These are phyloP conservation scores for Nephrocerus scutellatus DNA, from an alignment of 2,888 invertebrate genomes.

Conservation along the genomic window DNA sequence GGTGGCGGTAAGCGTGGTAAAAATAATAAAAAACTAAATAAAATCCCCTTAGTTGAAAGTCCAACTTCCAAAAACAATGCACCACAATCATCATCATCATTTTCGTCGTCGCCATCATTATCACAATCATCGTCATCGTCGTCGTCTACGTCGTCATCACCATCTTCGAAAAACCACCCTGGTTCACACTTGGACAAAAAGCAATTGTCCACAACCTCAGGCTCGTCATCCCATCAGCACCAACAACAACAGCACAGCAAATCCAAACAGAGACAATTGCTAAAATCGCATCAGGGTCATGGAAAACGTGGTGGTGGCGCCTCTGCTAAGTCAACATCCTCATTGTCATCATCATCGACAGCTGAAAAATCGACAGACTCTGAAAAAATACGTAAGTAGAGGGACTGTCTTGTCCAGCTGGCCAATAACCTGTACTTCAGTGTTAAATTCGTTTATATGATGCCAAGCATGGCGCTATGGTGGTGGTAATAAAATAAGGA, in stretches of 20 bases:
- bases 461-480: too few relatives aligned
- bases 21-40: conserved; percentile 38
- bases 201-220: too few relatives aligned
- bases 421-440: too few relatives aligned
- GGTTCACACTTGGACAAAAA: conserved; percentile 27
- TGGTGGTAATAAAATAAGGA: too few relatives aligned
- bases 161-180: conserved; percentile 24
- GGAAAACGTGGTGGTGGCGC: conserved; percentile 34
- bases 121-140: conserved; percentile 1
- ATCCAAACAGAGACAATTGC: conserved; percentile 35
- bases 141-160: conserved; percentile 1
- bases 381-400: conserved; percentile 26
- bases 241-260: conserved; percentile 27
- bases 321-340: too few relatives aligned
- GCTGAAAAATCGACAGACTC: conserved; percentile 22
- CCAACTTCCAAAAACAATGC: conserved; percentile 25
- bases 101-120: conserved; percentile 9
- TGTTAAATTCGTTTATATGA: too few relatives aligned
- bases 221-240: conserved; percentile 24
- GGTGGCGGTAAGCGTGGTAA: conserved; percentile 34
- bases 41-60: conserved; percentile 21
- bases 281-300: conserved; percentile 35
- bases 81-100: conserved; percentile 10
- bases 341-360: too few relatives aligned
- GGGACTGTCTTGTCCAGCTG: too few relatives aligned